Percentiles rank a stretch among this genome's conserved stretches.
phyloP scores from a whole-genome alignment of 2,797 vertebrate species.

The Morus bassanus region DNA sequence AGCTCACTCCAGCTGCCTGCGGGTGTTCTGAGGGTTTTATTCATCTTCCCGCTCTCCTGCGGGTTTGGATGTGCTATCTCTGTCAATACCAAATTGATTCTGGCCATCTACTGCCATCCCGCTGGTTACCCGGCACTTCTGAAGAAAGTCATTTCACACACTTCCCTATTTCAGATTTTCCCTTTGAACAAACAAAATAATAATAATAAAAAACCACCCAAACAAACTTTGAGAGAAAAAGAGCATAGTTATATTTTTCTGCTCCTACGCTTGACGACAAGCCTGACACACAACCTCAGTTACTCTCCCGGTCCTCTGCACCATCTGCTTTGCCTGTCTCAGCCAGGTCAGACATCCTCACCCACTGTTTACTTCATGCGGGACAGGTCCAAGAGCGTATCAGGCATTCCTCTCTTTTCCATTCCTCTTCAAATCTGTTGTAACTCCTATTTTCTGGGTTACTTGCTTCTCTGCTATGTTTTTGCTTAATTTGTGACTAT shows the following conservation, averaged over 20 bases:
- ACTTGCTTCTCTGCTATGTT: background rate
- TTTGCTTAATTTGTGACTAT: background rate
- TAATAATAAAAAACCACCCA: too few relatives aligned
- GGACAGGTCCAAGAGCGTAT: accelerated
- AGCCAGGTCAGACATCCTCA: background rate
- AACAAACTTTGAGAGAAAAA: background rate
- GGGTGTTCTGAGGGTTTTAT: background rate
- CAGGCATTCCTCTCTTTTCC: background rate
- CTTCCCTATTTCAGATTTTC: background rate
- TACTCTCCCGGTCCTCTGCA: background rate
- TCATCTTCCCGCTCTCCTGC: accelerated
- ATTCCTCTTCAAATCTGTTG: background rate
- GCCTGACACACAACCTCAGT: background rate
- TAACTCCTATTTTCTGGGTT: background rate
- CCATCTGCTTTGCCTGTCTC: background rate
- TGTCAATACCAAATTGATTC: background rate
- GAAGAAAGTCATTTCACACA: background rate
- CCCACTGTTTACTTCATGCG: accelerated
- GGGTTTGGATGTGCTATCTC: background rate
- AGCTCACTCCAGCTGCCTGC: background rate
- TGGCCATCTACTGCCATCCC: background rate
- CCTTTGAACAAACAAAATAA: background rate
- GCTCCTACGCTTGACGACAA: background rate
- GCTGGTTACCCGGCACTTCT: background rate
- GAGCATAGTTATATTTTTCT: accelerated